phyloP scores from a whole-genome alignment of 2,797 vertebrate genomes.

The Avahi laniger region DNA sequence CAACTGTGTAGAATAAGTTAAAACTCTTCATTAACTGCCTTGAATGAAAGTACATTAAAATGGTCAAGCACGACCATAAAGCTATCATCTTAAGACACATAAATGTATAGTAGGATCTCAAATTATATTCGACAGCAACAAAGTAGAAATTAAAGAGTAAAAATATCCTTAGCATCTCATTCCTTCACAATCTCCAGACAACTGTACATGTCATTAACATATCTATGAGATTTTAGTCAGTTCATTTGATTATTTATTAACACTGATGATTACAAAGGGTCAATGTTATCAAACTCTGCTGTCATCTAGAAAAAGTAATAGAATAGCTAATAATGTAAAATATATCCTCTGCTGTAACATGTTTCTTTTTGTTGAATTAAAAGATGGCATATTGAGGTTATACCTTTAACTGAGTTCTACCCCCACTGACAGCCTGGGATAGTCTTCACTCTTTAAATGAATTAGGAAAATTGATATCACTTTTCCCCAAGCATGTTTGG shows the following conservation, averaged over 20 bases:
- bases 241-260: constrained; percentile 11
- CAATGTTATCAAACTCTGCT: not conserved
- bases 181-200: not conserved
- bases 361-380: not conserved
- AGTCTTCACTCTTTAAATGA: not conserved
- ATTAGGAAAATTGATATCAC: not conserved
- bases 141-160: constrained; percentile 14
- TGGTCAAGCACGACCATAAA: not conserved
- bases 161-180: not conserved
- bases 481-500: not conserved
- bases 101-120: not conserved
- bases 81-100: not conserved
- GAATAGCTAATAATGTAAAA: not conserved
- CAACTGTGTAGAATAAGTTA: not conserved
- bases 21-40: not conserved
- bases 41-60: constrained; percentile 28
- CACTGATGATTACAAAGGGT: not conserved
- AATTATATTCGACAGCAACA: not conserved
- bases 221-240: not conserved
- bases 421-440: not conserved
- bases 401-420: not conserved
- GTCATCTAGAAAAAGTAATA: not conserved
- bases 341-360: not conserved
- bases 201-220: not conserved
- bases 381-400: not conserved